Base-by-base conservation (phyloP, 2,797 vertebrate species). In the Enteromius viviparus region DNA sequence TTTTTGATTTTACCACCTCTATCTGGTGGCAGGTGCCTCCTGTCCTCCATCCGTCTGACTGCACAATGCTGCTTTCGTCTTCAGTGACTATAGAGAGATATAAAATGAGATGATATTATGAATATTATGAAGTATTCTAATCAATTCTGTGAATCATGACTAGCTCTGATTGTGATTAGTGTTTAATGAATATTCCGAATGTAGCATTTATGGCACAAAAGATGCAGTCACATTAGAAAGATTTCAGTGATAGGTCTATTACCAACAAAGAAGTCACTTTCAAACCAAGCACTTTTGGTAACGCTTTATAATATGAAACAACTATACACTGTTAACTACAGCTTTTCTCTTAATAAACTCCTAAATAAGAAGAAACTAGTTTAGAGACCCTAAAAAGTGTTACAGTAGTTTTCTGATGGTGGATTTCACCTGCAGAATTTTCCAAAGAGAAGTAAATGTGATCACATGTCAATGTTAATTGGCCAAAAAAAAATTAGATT, bases 31-130 rank as follows among this genome's bases (percentile, higher is more conserved):
- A 87, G 47, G 58, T 40, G 55, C 79, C 79, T 85, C 65, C 75
- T 78, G 40, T 87, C 80, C 76, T 89, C 89, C 90, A 89, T 91
- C 51, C 77, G 68, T 62, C 68, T 60, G 76, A 72, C 65, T 64
- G 32, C 75, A 80, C n/a, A 32, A 78, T 85, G 84, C 42, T 70
- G 26, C 47, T 65, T 70, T 21, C 4, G 32, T 69, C 17, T 76
- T 45, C 83, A 85, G 53, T 47, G 1, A 84, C 51, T 21, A 78
- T 42, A 21, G 62, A 85, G 14, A 82, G 8, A 42, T 45, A 68
- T 34, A 51, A 32, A 51, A 55, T 55, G 19, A 9, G 12, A 55
- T 37, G 5, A 74, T 8, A 29, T 53, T 8, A 53, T 72, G 17
- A 74, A 53, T 15, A 29, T 51, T 74, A 21, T 72, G 32, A 70